Evolutionary conservation across 1,140 invertebrate genomes (phyloP).

Genomic region (Magallana gigas): DNA sequence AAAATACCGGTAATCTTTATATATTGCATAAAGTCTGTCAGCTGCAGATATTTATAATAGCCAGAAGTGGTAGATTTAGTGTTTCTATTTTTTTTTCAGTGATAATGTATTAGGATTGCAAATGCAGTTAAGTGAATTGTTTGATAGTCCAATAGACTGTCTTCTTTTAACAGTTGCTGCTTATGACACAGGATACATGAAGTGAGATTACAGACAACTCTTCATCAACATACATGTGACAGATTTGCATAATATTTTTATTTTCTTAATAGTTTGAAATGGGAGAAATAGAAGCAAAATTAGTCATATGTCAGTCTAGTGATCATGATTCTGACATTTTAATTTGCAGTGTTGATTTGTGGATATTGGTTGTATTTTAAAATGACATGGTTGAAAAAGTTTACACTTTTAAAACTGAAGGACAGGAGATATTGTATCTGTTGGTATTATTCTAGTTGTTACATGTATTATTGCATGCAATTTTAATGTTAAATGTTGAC

Average conservation of each 20-base stretch:
- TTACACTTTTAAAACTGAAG: slow-evolving; percentile 14
- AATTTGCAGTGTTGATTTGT: neutral
- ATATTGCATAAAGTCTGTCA: no score
- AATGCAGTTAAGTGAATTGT: no score
- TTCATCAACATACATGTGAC: neutral
- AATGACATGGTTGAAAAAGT: neutral
- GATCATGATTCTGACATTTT: slow-evolving; percentile 13
- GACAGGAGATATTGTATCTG: slow-evolving; percentile 27
- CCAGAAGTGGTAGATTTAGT: no score
- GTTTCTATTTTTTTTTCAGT: no score
- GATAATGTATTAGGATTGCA: no score
- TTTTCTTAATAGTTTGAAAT: slow-evolving; percentile 3
- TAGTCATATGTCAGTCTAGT: neutral
- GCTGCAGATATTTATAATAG: no score
- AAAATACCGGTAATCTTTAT: no score
- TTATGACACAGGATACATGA: slow-evolving; percentile 34
- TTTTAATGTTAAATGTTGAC: slow-evolving; percentile 26
- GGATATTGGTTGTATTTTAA: slow-evolving; percentile 1
- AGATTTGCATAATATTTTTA: slow-evolving; percentile 37
- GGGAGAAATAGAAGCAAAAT: neutral
- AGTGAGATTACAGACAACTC: slow-evolving; percentile 3
- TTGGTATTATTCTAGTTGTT: slow-evolving; percentile 25
- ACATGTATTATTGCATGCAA: slow-evolving; percentile 25
- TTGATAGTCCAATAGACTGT: neutral
- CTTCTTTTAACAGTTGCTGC: slow-evolving; percentile 21